Conservation (phyloP, 1,140 invertebrate genomes). For the Drosophila tristis region DNA sequence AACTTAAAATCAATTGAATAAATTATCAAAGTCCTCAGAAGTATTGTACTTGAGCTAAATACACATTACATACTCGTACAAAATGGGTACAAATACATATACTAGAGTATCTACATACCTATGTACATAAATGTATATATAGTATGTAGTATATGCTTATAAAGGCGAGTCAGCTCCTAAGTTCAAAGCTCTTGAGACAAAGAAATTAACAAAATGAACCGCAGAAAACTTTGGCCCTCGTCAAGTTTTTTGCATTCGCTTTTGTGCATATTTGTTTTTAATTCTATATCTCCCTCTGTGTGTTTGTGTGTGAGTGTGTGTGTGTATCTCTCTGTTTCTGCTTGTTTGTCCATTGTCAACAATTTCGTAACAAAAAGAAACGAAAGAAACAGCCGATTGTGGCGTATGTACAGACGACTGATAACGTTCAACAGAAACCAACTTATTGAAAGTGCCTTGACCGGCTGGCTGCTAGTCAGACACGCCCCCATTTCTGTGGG, state of each 20-base stretch:
- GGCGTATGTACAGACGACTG: conserved; percentile 15
- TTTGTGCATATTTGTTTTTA: conserved; percentile 20
- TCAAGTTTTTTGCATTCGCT: conserved; percentile 27
- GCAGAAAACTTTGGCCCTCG: conserved; percentile 46
- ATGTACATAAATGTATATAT: neutral
- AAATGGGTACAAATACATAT: conserved; percentile 12
- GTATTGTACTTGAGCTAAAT: conserved; percentile 37
- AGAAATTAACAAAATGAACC: conserved; percentile 43
- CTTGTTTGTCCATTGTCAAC: conserved; percentile 56
- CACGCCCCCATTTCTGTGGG: conserved; percentile 33
- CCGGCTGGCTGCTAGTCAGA: conserved; percentile 15
- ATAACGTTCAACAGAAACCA: conserved; percentile 37
- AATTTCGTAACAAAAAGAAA: conserved; percentile 75
- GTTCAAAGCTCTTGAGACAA: conserved; percentile 51
- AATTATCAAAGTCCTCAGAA: conserved; percentile 30
- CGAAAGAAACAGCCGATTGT: conserved; percentile 25
- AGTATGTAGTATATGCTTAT: conserved; percentile 4
- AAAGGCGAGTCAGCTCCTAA: conserved; percentile 21
- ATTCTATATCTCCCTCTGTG: conserved; percentile 17
- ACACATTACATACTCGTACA: conserved; percentile 1
- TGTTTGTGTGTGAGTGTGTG: conserved; percentile 7
- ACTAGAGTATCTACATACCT: neutral
- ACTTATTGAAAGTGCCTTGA: conserved; percentile 42
- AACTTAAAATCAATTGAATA: conserved; percentile 48
- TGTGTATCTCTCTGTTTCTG: conserved; percentile 36